Conservation (phyloP, 1,140 invertebrate genomes). For the Pogonomyrmex californicus region DNA sequence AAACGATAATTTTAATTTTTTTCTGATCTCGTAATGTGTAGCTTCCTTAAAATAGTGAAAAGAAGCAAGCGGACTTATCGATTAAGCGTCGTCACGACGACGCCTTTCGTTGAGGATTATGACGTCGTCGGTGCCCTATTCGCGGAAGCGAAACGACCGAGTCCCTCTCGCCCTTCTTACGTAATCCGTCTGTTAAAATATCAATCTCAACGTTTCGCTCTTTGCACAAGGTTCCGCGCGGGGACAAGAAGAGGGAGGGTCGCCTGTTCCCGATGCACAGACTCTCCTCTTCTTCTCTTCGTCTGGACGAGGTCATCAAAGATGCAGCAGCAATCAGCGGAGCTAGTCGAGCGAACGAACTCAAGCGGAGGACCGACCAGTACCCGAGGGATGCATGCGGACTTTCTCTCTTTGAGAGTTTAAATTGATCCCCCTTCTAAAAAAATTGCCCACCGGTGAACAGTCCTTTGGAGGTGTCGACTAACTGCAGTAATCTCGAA, state of each 20-base stretch:
- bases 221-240: constrained; percentile 81
- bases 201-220: constrained; percentile 85
- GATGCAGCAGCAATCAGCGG: constrained; percentile 87
- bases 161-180: constrained; percentile 76
- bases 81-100: constrained; percentile 60
- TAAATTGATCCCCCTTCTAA: constrained; percentile 81
- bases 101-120: constrained; percentile 46
- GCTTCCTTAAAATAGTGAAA: constrained; percentile 15
- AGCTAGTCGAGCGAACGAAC: constrained; percentile 81
- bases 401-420: constrained; percentile 84
- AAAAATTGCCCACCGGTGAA: constrained; percentile 49
- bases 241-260: constrained; percentile 64
- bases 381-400: constrained; percentile 68
- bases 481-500: constrained; percentile 11
- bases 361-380: constrained; percentile 50
- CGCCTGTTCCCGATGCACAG: constrained; percentile 62
- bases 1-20: neutral
- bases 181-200: constrained; percentile 86
- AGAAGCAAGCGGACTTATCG: constrained; percentile 29
- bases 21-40: neutral
- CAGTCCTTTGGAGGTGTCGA: constrained; percentile 54
- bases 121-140: constrained; percentile 58
- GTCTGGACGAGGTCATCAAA: constrained; percentile 87
- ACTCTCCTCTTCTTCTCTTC: constrained; percentile 63
- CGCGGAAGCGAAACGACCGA: constrained; percentile 64